Conservation (phyloP, 2,888 invertebrate species). For the Drosophila sordidula region DNA sequence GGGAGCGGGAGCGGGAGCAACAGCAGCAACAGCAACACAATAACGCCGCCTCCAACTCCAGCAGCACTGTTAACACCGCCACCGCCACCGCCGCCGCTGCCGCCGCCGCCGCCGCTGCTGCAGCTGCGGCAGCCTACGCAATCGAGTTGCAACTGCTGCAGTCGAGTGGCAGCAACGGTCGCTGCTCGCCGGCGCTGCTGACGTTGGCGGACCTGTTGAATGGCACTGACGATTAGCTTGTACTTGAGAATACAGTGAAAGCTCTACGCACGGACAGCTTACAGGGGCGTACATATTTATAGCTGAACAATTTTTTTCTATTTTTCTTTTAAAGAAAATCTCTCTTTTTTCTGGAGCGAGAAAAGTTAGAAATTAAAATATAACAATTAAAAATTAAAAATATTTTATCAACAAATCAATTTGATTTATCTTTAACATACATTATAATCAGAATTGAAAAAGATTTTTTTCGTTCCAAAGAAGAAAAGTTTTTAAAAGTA, state of each 20-base stretch:
- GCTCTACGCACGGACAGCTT: neutral
- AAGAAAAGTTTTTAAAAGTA: neutral
- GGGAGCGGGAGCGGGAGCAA: constrained; percentile 37
- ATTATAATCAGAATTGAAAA: too few species aligned
- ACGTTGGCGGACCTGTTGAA: constrained; percentile 61
- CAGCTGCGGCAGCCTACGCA: constrained; percentile 54
- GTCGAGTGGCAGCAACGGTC: constrained; percentile 39
- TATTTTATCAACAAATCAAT: too few species aligned
- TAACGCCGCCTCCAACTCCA: constrained; percentile 1
- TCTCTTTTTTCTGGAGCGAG: too few species aligned
- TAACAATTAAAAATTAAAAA: too few species aligned
- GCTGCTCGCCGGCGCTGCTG: constrained; percentile 45
- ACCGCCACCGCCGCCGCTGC: neutral
- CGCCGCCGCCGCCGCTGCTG: constrained; percentile 37
- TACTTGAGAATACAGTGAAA: constrained; percentile 40
- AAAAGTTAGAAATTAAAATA: too few species aligned
- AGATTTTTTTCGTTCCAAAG: neutral
- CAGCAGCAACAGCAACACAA: constrained; percentile 27
- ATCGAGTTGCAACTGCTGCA: constrained; percentile 58
- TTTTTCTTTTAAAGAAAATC: too few species aligned
- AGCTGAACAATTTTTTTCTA: too few species aligned
- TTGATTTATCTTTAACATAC: too few species aligned
- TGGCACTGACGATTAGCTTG: constrained; percentile 54
- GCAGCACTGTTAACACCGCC: neutral
- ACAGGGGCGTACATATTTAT: too few species aligned